phyloP scores from a whole-genome alignment of 2,797 vertebrate species.

The Carcharodon carcharias region DNA sequence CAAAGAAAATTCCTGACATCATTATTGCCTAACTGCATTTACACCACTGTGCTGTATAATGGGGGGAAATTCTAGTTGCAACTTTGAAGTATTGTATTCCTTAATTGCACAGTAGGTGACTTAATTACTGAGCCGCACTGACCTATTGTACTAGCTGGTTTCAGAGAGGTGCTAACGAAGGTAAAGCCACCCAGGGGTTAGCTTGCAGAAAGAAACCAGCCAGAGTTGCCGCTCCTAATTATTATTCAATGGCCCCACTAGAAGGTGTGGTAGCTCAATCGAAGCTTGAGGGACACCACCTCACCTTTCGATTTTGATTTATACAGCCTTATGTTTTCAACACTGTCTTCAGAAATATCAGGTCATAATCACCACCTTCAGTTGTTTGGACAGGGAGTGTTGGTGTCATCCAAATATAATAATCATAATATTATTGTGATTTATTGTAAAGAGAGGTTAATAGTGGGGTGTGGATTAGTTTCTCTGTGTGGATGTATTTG shows the following conservation, averaged over 20 bases:
- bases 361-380: neutral
- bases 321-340: neutral
- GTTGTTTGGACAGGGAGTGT: too few species aligned
- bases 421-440: too few species aligned
- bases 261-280: neutral
- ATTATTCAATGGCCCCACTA: neutral
- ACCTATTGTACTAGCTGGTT: too few species aligned
- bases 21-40: neutral
- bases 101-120: neutral
- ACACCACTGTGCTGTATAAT: neutral
- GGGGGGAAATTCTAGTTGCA: neutral
- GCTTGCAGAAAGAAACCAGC: neutral
- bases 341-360: neutral
- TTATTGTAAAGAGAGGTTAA: too few species aligned
- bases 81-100: neutral
- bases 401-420: too few species aligned
- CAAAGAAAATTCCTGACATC: neutral
- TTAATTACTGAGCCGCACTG: neutral
- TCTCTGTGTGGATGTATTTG: too few species aligned
- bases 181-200: too few species aligned
- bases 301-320: too few species aligned
- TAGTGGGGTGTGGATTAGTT: too few species aligned
- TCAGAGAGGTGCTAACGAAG: too few species aligned
- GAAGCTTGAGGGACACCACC: too few species aligned
- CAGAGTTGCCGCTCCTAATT: neutral